Conservation (phyloP, 2,113 vertebrate genomes). For the Isichthys henryi region DNA sequence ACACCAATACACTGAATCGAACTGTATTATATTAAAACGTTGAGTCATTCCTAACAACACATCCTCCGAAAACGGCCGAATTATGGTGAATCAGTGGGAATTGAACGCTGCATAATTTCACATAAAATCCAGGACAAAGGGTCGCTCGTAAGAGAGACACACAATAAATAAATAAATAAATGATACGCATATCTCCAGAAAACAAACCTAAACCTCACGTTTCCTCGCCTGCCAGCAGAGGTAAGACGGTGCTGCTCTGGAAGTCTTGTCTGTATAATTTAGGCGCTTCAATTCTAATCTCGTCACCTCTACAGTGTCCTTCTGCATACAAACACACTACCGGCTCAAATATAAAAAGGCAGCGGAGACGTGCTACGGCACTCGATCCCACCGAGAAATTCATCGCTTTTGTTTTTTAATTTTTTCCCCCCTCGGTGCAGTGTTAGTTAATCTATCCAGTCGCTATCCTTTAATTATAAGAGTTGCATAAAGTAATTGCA, state of each 20-base stretch:
- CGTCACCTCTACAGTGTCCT: constrained; percentile 28
- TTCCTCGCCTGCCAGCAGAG: constrained; percentile 22
- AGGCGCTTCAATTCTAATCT: constrained; percentile 12
- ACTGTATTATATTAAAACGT: background rate
- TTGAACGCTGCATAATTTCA: background rate
- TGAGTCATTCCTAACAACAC: background rate
- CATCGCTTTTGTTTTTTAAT: background rate
- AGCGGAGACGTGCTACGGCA: constrained; percentile 1
- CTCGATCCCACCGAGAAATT: background rate
- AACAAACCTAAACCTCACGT: constrained; percentile 29
- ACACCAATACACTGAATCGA: background rate
- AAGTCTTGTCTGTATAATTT: constrained; percentile 19
- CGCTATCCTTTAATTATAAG: background rate
- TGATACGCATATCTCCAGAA: background rate
- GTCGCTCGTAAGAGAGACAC: background rate
- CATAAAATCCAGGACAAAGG: background rate
- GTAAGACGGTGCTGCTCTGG: background rate
- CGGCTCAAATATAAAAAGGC: constrained; percentile 12
- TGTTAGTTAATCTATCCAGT: background rate
- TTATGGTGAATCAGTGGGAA: background rate
- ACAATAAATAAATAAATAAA: background rate
- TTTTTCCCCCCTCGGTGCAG: background rate
- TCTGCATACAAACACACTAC: constrained; percentile 38
- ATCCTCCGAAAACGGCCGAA: background rate
- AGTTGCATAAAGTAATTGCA: background rate